These are phyloP conservation scores for Allolobophora icterica DNA, from an alignment of 2,888 invertebrate species.

Conservation along the genomic window DNA sequence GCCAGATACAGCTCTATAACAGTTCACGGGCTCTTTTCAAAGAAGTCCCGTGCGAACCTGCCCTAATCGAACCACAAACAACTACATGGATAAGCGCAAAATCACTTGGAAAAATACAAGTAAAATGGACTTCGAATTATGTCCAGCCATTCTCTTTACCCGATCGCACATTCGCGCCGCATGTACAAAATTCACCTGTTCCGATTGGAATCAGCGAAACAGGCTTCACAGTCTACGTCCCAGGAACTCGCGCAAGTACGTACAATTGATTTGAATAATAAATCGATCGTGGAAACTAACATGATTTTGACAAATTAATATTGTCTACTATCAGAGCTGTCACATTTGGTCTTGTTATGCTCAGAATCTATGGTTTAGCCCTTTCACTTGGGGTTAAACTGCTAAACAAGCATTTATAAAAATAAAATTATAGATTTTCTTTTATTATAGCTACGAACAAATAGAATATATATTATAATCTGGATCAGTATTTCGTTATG, in stretches of 20 bases:
- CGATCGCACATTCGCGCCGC: not conserved
- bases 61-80: not conserved
- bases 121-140: not conserved
- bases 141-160: not conserved
- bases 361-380: no score
- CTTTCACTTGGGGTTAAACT: no score
- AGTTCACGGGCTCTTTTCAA: not conserved
- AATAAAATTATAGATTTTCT: no score
- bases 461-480: no score
- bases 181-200: not conserved
- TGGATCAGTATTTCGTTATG: no score
- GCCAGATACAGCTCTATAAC: not conserved
- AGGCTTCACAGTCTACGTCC: not conserved
- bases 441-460: no score
- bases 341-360: no score
- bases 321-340: no score
- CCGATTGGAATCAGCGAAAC: slow-evolving; percentile 10
- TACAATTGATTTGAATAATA: no score
- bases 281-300: no score
- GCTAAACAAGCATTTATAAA: no score
- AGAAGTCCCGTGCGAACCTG: not conserved
- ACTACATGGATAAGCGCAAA: not conserved
- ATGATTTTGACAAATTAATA: no score
- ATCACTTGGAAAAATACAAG: not conserved
- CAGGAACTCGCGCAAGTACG: not conserved